Evolutionary conservation across 2,797 vertebrate genomes (phyloP).

Genomic region (Buphagus erythrorhynchus): DNA sequence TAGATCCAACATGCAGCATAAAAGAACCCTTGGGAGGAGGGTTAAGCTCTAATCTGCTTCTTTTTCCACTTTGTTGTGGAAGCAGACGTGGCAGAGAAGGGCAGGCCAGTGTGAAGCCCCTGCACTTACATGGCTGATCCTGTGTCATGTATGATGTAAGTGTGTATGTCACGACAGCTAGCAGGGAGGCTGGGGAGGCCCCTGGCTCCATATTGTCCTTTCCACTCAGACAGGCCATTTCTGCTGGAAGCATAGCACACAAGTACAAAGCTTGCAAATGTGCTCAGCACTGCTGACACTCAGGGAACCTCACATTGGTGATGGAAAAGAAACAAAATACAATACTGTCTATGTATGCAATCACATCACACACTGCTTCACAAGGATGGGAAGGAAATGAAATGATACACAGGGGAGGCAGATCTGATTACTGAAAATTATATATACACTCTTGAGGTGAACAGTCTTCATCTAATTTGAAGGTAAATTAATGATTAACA

Average conservation of each 20-base stretch:
- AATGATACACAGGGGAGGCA: constrained; percentile 60
- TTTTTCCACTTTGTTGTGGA: neutral
- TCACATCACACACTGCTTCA: constrained; percentile 5
- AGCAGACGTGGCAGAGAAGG: neutral
- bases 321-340: constrained; percentile 1
- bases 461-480: constrained; percentile 13
- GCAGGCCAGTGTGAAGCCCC: rapidly evolving
- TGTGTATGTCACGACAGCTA: neutral
- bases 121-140: neutral
- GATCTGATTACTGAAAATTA: constrained; percentile 59
- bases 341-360: neutral
- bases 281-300: neutral
- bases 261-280: neutral
- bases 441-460: neutral
- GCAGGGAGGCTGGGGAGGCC: neutral
- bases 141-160: rapidly evolving
- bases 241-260: neutral
- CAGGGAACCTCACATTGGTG: neutral
- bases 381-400: constrained; percentile 58
- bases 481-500: constrained; percentile 53
- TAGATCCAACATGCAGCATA: neutral
- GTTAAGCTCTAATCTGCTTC: neutral
- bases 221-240: neutral
- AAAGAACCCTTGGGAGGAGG: neutral
- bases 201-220: neutral